A percentile compares a stretch with the other conserved stretches of the same genome.
phyloP scores from a whole-genome alignment of 2,797 vertebrate genomes.

The Chiropotes sagulatus region DNA sequence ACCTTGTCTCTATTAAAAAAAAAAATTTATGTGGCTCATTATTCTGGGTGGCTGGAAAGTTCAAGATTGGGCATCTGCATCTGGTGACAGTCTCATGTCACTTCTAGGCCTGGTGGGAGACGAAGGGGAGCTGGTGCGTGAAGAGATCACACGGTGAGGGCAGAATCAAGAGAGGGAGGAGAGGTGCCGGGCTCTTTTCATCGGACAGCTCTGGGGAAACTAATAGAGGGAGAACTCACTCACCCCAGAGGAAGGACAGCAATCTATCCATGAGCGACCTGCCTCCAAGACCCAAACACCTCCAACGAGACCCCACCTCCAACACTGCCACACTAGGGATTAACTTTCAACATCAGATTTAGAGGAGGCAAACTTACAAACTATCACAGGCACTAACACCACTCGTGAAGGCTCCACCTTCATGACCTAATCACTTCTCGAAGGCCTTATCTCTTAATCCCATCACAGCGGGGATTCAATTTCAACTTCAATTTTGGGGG shows the following conservation, averaged over 20 bases:
- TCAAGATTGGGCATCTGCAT: neutral
- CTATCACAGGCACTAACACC: neutral
- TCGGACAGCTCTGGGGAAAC: neutral
- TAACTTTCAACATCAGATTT: no score
- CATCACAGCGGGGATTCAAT: no score
- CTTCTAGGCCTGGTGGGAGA: no score
- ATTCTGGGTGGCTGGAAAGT: neutral
- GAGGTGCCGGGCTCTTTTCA: neutral
- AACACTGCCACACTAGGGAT: neutral
- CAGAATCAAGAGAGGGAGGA: neutral
- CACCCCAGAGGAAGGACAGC: neutral
- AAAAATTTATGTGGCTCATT: neutral
- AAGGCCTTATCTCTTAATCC: neutral
- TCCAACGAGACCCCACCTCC: neutral
- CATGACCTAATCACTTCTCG: neutral
- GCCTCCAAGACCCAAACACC: neutral
- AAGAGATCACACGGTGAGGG: neutral
- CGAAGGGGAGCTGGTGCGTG: neutral
- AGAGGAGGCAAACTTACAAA: neutral
- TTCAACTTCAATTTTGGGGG: neutral
- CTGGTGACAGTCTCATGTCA: neutral
- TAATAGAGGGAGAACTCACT: neutral
- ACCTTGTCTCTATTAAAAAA: neutral
- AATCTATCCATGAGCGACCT: neutral
- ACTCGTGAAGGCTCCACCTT: neutral